phyloP scores from a whole-genome alignment of 1,140 invertebrate genomes.

The Eumaeus atala region DNA sequence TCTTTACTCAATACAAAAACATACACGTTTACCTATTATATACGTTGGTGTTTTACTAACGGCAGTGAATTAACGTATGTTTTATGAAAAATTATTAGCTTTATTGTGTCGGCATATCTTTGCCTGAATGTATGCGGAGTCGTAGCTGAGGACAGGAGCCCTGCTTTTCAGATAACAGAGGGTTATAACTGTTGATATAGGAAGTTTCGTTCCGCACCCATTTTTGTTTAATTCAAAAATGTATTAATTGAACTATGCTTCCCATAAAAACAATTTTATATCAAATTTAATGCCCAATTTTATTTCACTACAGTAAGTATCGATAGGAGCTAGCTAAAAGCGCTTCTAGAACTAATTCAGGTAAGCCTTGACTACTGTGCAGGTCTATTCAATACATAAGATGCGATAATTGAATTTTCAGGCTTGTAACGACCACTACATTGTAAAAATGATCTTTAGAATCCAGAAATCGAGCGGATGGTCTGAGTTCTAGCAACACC shows the following conservation, averaged over 20 bases:
- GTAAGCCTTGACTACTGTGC: constrained; percentile 47
- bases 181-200: constrained; percentile 39
- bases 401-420: constrained; percentile 6
- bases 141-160: constrained; percentile 65
- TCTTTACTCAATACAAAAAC: too few relatives aligned
- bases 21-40: constrained; percentile 2
- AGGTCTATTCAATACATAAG: constrained; percentile 13
- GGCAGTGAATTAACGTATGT: constrained; percentile 21
- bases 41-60: constrained; percentile 24
- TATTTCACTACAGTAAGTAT: background rate
- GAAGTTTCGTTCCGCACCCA: constrained; percentile 26
- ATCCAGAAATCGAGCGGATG: too few relatives aligned
- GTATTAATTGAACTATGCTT: constrained; percentile 21
- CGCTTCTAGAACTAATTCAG: constrained; percentile 34
- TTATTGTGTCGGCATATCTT: constrained; percentile 3
- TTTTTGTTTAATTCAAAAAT: constrained; percentile 9
- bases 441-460: background rate
- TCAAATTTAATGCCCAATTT: constrained; percentile 59
- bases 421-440: background rate
- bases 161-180: constrained; percentile 67
- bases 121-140: constrained; percentile 16
- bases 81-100: background rate
- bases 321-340: constrained; percentile 14
- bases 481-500: too few relatives aligned
- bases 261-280: constrained; percentile 39